Evolutionary conservation across 1,140 invertebrate genomes (phyloP).

Genomic region (Sarcophaga bullata): DNA sequence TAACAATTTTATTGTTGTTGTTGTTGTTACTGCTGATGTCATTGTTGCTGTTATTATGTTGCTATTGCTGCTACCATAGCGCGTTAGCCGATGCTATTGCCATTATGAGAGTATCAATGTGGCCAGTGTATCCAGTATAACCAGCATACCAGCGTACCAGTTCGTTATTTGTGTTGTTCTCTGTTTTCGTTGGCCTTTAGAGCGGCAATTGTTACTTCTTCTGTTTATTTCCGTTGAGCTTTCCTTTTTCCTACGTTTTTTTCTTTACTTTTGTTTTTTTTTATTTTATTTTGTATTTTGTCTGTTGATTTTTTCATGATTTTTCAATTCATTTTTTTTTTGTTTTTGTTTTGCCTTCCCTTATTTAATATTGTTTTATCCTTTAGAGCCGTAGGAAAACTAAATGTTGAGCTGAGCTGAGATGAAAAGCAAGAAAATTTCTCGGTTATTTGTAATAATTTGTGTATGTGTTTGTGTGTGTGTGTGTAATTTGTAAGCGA

Average conservation of each 20-base stretch:
- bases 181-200: slow-evolving; percentile 29
- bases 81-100: too few relatives aligned
- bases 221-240: slow-evolving; percentile 39
- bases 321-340: neutral
- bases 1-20: neutral
- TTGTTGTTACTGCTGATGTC: neutral
- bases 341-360: neutral
- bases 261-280: too few relatives aligned
- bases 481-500: too few relatives aligned
- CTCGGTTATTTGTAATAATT: neutral
- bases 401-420: neutral
- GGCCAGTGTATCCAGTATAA: too few relatives aligned
- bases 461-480: too few relatives aligned
- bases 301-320: slow-evolving; percentile 19
- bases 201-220: slow-evolving; percentile 38
- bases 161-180: slow-evolving; percentile 18
- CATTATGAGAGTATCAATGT: too few relatives aligned
- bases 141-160: neutral
- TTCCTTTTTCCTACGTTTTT: slow-evolving; percentile 32
- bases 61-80: too few relatives aligned
- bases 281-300: neutral
- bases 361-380: slow-evolving; percentile 24
- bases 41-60: neutral
- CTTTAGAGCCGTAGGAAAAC: neutral
- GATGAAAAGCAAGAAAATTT: neutral